Percentiles rank a stretch among this genome's conserved stretches.
These are phyloP conservation scores for Glaucidium brasilianum DNA, from an alignment of 2,113 vertebrate genomes.

Conservation along the genomic window DNA sequence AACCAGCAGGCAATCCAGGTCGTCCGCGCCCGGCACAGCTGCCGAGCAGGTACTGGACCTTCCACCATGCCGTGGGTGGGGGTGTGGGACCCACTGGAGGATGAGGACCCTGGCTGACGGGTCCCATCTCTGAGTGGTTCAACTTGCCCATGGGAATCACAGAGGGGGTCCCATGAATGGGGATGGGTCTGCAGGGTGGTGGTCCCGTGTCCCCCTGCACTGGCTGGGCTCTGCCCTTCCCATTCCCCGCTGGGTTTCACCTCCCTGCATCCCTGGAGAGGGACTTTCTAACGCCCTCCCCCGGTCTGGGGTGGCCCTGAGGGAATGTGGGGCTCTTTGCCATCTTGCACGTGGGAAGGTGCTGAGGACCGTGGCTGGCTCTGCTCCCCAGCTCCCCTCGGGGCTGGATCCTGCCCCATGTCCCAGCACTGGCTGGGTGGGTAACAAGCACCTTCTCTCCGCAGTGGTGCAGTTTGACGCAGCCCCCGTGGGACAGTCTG, in stretches of 20 bases:
- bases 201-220: fast-evolving
- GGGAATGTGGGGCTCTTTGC: not conserved
- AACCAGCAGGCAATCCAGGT: constrained; percentile 89
- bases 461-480: not conserved
- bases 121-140: fast-evolving
- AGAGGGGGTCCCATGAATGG: not conserved
- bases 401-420: not conserved
- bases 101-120: fast-evolving
- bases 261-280: not conserved
- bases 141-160: not conserved
- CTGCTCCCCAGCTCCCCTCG: not conserved
- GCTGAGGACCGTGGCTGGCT: not conserved
- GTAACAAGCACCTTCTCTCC: not conserved
- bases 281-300: not conserved
- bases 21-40: constrained; percentile 81
- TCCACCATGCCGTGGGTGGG: fast-evolving
- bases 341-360: not conserved
- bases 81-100: fast-evolving
- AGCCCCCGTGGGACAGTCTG: not conserved
- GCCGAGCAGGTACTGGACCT: constrained; percentile 57
- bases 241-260: not conserved
- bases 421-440: fast-evolving
- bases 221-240: not conserved
- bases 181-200: not conserved
- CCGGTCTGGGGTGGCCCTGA: not conserved